Evolutionary conservation across 2,113 vertebrate species (phyloP), one percentile per base, ranked within the genome.

Genomic region (Taurulus bubalis): DNA sequence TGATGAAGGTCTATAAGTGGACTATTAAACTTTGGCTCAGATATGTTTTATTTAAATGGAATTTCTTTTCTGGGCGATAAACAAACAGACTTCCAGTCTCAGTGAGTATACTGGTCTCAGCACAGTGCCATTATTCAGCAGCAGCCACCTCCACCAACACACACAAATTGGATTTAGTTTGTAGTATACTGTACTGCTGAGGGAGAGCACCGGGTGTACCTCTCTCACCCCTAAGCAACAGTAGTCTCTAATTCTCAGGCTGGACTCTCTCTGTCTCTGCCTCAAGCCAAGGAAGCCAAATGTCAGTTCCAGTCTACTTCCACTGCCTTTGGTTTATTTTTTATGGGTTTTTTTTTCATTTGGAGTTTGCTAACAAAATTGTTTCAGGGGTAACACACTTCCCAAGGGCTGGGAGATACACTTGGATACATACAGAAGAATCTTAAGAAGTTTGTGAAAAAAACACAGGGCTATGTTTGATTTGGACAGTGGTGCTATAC

Each of bases 241-340:
- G 30, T 16, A 34, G 51, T 77, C 36, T 66, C 24, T 60, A 77
- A 70, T 85, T 84, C 68, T 65, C 49, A 34, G 66, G 68, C 59
- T 69, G 47, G 36, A 64, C 79, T 85, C 79, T 75, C 24, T 75
- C 24, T 65, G 53, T 24, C 26, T 34, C 53, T 64, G 79, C 76
- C 75, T 76, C 63, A 6, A 71, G 81, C 81, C 28, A 74, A 66
- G 73, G 55, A 81, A 85, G 70, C 68, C 79, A 82, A 83, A 83
- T 80, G 84, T 85, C 79, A 85, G 45, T 59, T 72, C 47, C 22
- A 66, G 70, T 78, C 69, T 81, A 53, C 60, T 40, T 79, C 51
- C 28, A 36, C 60, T 72, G 59, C 68, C 64, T 59, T 60, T 51
- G 51, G 24, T 62, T 71, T 85, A 59, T 67, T 75, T 77, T 69